phyloP scores from a whole-genome alignment of 2,888 invertebrate species.

The Tachystola acroxantha region DNA sequence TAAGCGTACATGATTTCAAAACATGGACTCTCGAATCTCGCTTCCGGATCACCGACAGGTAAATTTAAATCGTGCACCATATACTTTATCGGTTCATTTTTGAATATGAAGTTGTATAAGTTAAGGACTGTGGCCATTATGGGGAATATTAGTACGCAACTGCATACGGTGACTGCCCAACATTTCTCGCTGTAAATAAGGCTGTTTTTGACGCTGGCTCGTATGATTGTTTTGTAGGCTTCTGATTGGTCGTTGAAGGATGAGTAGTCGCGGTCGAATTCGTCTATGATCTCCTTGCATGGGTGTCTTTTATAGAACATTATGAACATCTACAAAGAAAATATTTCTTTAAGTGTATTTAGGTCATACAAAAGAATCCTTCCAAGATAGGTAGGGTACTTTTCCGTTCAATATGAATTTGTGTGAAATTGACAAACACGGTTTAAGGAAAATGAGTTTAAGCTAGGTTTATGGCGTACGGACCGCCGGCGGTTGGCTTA shows the following conservation, averaged over 20 bases:
- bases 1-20: slow-evolving; percentile 42
- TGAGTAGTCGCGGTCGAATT: slow-evolving; percentile 36
- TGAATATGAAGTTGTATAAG: slow-evolving; percentile 27
- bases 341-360: too few relatives aligned
- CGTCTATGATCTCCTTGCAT: slow-evolving; percentile 34
- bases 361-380: too few relatives aligned
- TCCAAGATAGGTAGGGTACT: too few relatives aligned
- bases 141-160: slow-evolving; percentile 35
- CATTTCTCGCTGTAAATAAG: slow-evolving; percentile 32
- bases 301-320: slow-evolving; percentile 29
- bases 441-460: too few relatives aligned
- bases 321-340: slow-evolving; percentile 35
- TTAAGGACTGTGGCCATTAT: slow-evolving; percentile 30
- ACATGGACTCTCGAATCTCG: slow-evolving; percentile 35
- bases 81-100: slow-evolving; percentile 26
- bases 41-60: slow-evolving; percentile 29
- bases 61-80: slow-evolving; percentile 49
- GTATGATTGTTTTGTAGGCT: slow-evolving; percentile 20
- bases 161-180: slow-evolving; percentile 29
- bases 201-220: slow-evolving; percentile 21
- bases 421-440: too few relatives aligned
- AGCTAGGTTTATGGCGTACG: too few relatives aligned
- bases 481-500: too few relatives aligned
- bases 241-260: slow-evolving; percentile 23
- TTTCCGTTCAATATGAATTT: too few relatives aligned